Evolutionary conservation across 37 sponge, comb jelly and placozoan genomes (phyloP).

Genomic region (Theonella swinhoei): DNA sequence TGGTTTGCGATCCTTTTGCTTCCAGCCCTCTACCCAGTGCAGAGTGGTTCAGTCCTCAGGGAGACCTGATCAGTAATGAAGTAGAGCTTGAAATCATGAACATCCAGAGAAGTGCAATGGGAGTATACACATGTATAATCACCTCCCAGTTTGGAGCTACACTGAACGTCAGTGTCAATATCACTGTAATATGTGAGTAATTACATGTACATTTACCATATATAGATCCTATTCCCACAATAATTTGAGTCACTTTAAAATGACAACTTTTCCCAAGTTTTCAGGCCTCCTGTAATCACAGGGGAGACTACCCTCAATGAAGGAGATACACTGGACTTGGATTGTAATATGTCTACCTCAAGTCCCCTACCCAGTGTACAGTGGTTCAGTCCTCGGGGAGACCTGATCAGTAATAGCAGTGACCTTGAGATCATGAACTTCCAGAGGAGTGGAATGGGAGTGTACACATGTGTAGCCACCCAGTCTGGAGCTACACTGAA

Average conservation of each 20-base stretch:
- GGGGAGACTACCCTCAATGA: not conserved
- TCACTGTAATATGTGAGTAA: not conserved
- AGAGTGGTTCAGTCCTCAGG: not conserved
- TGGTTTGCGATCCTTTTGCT: not conserved
- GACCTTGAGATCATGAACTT: not conserved
- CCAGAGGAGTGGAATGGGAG: not conserved
- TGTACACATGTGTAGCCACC: not conserved
- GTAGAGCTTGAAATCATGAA: not conserved
- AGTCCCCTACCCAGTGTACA: not conserved
- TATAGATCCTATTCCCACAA: too few species aligned
- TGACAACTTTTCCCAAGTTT: not conserved
- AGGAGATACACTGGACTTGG: not conserved
- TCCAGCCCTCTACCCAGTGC: not conserved
- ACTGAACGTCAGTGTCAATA: not conserved
- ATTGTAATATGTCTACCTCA: not conserved
- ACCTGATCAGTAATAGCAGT: not conserved
- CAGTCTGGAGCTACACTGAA: not conserved
- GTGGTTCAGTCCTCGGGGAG: not conserved
- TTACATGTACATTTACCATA: too few species aligned
- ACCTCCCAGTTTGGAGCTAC: not conserved
- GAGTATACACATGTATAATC: not conserved
- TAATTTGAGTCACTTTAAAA: too few species aligned
- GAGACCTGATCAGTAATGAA: not conserved
- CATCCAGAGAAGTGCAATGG: not conserved
- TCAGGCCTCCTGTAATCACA: not conserved